Evolutionary conservation across 2,888 invertebrate genomes (phyloP).

Genomic region (Erebia epiphron): DNA sequence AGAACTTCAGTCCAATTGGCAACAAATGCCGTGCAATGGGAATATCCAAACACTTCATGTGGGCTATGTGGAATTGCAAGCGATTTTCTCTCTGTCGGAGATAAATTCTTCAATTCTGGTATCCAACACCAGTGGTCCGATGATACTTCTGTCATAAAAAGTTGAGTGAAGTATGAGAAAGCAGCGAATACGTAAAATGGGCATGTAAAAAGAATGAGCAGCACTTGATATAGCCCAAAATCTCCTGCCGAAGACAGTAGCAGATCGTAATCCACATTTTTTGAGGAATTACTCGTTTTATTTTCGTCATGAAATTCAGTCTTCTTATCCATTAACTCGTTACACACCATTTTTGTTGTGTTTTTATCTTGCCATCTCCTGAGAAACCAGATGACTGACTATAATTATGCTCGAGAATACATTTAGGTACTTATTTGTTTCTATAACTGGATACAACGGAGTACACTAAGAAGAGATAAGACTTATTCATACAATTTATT

Average conservation of each 20-base stretch:
- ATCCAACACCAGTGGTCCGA: constrained; percentile 67
- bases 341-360: background rate
- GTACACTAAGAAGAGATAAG: too few relatives aligned
- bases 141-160: constrained; percentile 62
- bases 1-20: constrained; percentile 62
- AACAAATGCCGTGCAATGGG: constrained; percentile 55
- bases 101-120: constrained; percentile 60
- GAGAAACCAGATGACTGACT: background rate
- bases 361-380: background rate
- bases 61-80: constrained; percentile 56
- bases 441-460: too few relatives aligned
- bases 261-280: constrained; percentile 50
- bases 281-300: constrained; percentile 38
- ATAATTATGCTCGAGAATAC: background rate
- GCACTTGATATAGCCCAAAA: constrained; percentile 60
- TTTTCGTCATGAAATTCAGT: background rate
- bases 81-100: constrained; percentile 51
- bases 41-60: constrained; percentile 54
- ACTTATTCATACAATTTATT: too few relatives aligned
- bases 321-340: constrained; percentile 6
- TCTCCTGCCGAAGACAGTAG: constrained; percentile 59
- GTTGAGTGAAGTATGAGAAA: constrained; percentile 59
- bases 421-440: too few relatives aligned
- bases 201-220: constrained; percentile 54
- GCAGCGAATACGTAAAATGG: constrained; percentile 63